These are phyloP conservation scores for Drosophila fuyamai DNA, from an alignment of 1,140 invertebrate genomes.

Conservation along the genomic window DNA sequence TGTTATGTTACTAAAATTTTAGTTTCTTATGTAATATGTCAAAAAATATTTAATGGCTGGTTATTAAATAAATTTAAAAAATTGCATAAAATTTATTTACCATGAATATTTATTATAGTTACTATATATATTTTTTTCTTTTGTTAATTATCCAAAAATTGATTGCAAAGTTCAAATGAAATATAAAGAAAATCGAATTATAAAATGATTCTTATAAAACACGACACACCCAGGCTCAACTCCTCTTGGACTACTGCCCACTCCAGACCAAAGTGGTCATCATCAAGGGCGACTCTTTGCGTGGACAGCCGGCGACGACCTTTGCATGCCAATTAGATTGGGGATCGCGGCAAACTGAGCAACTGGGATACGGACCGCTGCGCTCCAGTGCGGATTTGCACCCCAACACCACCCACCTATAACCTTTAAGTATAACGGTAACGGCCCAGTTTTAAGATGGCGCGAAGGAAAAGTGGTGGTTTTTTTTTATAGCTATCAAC, in stretches of 20 bases:
- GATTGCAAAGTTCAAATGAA: too few species aligned
- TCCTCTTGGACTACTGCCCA: too few species aligned
- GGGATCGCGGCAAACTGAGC: constrained; percentile 43
- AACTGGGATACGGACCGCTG: constrained; percentile 45
- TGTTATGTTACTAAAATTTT: too few species aligned
- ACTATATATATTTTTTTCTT: too few species aligned
- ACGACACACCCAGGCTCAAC: background rate
- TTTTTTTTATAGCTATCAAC: constrained; percentile 37
- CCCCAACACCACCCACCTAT: constrained; percentile 8
- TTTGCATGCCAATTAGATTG: constrained; percentile 77
- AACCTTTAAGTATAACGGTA: constrained; percentile 59
- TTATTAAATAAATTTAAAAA: too few species aligned
- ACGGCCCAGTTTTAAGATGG: constrained; percentile 50
- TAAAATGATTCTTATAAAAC: constrained; percentile 9
- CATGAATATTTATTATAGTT: too few species aligned
- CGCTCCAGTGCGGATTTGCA: constrained; percentile 23
- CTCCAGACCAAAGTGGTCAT: constrained; percentile 11
- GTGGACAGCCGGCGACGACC: constrained; percentile 66
- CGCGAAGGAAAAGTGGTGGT: constrained; percentile 18
- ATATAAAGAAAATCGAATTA: background rate
- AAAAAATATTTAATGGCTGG: too few species aligned
- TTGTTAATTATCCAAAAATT: too few species aligned
- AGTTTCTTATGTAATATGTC: too few species aligned
- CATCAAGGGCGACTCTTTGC: constrained; percentile 31
- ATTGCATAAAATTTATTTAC: too few species aligned